Base-by-base conservation (phyloP, 2,888 invertebrate genomes). In the Microplitis manilae region DNA sequence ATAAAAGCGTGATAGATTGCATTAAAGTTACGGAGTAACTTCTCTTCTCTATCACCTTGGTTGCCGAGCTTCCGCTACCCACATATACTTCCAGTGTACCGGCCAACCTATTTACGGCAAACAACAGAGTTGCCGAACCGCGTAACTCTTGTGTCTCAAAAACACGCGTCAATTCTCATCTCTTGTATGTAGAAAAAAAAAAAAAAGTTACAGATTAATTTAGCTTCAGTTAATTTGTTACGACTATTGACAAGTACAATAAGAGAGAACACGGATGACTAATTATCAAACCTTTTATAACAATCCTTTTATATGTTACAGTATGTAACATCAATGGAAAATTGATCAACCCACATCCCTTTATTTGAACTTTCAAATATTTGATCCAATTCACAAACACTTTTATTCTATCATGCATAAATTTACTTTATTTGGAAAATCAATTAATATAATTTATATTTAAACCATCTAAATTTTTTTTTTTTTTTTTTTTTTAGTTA, bases 1-100 rank as follows among this genome's bases (percentile, higher is more conserved):
- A 86, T 84, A 84, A 85, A 85, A 84, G 82, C 84, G 84, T 86
- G 86, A 87, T 87, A 86, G 85, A 87, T 87, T 83, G 85, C 84
- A 85, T 83, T 84, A 84, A 83, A 85, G 85, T 84, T 85, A 81
- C 84, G 84, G 84, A 84, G 85, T 84, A 85, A 83, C 81, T 83
- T 78, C 82, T 80, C 78, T 77, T 76, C 77, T 77, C 77, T 79
- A 75, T 72, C 75, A 73, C 79, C 79, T 74, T 73, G 77, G 65
- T 50, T 5, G 50, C 50, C 13, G 13, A 50, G 13, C 50, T 50
- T 50, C 13, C 9, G 5, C 9, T 50, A 83, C 79, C 69, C 82
- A 81, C 81, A 80, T 79, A 77, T 20, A 39, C 13, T 41, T n/a
- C n/a, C 41, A 68, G n/a, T 17, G 41, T 68, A 15, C 9, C 39